These are phyloP conservation scores for Eupithecia vulgata DNA, from an alignment of 2,888 invertebrate genomes.

Conservation along the genomic window DNA sequence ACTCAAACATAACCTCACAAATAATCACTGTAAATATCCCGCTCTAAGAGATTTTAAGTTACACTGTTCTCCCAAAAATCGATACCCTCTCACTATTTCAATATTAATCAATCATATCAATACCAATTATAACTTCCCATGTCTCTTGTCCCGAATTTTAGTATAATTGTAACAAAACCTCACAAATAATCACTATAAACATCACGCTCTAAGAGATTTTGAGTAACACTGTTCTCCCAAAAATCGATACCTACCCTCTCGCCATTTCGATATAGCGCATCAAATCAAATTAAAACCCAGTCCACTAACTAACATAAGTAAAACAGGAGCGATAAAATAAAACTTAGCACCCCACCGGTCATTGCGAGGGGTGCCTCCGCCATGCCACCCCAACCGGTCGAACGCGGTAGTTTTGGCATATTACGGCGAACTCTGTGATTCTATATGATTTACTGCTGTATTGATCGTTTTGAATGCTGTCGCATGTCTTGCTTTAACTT, in stretches of 20 bases:
- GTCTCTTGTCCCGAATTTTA: not conserved
- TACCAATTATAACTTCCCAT: not conserved
- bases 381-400: not conserved
- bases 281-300: not conserved
- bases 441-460: slow-evolving; percentile 3
- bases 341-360: slow-evolving; percentile 4
- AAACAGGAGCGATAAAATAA: slow-evolving; percentile 1
- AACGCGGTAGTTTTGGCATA: slow-evolving; percentile 3
- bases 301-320: not conserved
- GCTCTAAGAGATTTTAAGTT: too few relatives aligned
- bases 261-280: not conserved
- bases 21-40: too few relatives aligned
- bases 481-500: not conserved
- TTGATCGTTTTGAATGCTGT: not conserved
- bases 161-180: too few relatives aligned
- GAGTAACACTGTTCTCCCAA: not conserved
- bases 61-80: not conserved
- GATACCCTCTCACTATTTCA: not conserved
- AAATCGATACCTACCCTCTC: not conserved
- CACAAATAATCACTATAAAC: not conserved
- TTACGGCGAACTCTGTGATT: slow-evolving; percentile 3
- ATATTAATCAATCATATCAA: too few relatives aligned
- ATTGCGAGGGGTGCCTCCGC: not conserved
- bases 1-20: not conserved
- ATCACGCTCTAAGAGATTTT: not conserved